Base-by-base conservation (phyloP, 2,797 vertebrate species). In the Spheniscus humboldti region DNA sequence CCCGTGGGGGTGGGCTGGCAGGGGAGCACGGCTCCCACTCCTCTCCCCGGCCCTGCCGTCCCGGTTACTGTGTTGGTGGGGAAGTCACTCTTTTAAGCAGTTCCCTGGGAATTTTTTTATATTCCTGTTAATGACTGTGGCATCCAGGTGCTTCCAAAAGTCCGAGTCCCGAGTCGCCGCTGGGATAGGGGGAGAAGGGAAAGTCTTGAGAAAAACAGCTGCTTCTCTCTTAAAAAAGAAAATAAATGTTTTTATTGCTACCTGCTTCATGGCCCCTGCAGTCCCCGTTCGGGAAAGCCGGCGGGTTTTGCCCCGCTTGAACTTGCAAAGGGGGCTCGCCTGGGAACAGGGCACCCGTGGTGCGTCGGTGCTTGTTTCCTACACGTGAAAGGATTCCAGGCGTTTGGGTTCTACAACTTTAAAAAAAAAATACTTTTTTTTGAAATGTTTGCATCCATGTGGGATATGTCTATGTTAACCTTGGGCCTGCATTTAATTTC, bases 51-150 rank as follows among this genome's bases (percentile, higher is more conserved):
- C 35, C 28, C 24, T 19, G 13, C 18, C 30, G 7, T n/a, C 28
- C 19, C 19, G 4, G 6, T 31, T 20, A 2, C 22, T 4, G 31
- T 18, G 23, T 13, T 5, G 22, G 9, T 9, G 11, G 18, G 37
- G 16, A 62, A 25, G 9, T 23, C 16, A 0, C 28, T 35, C 6
- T 11, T 8, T 1, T 0, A 5, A 41, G 4, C 9, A 0, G 14
- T 14, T 13, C 8, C 23, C 2, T 8, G 16, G 11, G 57, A 60
- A 10, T 18, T 12, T 4, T 20, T 20, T 11, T 37, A 0, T 18
- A 0, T 52, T 13, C 3, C 4, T 24, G 7, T 18, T 17, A 35
- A 6, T 9, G 18, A 5, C 11, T 25, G 13, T 6, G 33, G 7
- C 15, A 4, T 25, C 13, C 3, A 5, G 66, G 25, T 47, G 14